Conservation (phyloP, 35 echinoderm and acorn worm genomes). For the Patiria miniata region DNA sequence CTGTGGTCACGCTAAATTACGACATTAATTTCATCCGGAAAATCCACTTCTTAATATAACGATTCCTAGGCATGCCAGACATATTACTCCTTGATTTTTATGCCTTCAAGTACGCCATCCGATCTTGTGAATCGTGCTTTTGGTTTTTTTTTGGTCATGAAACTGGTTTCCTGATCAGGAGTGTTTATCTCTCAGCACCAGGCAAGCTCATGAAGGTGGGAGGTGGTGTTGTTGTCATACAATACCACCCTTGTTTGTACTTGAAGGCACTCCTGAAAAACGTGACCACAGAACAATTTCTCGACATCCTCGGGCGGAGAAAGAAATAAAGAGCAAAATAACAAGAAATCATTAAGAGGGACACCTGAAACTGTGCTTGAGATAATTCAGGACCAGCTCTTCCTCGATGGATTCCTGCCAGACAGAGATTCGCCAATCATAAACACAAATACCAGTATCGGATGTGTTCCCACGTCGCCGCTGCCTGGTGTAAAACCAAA, state of each 20-base stretch:
- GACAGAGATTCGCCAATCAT: background rate
- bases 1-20: slow-evolving; percentile 1
- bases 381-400: too few species aligned
- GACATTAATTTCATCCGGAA: background rate
- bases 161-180: background rate
- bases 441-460: background rate
- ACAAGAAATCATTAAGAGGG: too few species aligned
- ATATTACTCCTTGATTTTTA: too few species aligned
- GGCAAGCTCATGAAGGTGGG: background rate
- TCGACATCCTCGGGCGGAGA: too few species aligned
- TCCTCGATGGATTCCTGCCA: too few species aligned
- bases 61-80: background rate
- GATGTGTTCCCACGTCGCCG: background rate
- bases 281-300: too few species aligned
- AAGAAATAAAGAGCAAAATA: too few species aligned
- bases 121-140: background rate
- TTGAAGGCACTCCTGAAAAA: too few species aligned
- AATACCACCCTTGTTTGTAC: background rate
- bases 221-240: background rate
- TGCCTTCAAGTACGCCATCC: too few species aligned
- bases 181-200: slow-evolving; percentile 10
- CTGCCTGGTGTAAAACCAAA: background rate
- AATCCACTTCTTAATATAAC: background rate
- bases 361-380: too few species aligned
- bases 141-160: background rate